Base-by-base conservation (phyloP, 1,140 invertebrate species). In the Trinorchestia longiramus region DNA sequence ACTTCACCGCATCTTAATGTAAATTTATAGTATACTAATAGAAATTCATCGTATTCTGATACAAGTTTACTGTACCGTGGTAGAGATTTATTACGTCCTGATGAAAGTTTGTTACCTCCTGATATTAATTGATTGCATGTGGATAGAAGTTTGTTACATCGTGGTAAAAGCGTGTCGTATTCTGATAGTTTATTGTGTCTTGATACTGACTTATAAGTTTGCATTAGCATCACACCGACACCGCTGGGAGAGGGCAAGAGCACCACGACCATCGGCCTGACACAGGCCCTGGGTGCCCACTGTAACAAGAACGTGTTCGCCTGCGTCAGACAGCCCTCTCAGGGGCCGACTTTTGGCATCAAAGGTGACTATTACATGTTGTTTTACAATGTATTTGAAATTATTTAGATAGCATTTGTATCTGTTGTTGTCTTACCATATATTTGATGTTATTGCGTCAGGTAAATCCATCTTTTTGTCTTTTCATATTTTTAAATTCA, bases 311-410 rank as follows among this genome's bases (percentile, higher is more conserved):
- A 99, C 97, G 98, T 99, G 0, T 98, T 99, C 97, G 99, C 99
- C 15, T 99, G 99, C 97, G 98, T 99, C 95, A 98, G 99, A n/a
- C 99, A 99, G 97, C 99, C 99, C 0, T 99, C 99, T 57, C 99
- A 99, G 97, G 99, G 99, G 43, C 99, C 99, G 0, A 99, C 99
- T 0, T 99, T 99, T 97, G 99, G 99, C 40, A 99, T 99, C 88
- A 99, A 99, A 98, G 99, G 98, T 98, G 41, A 90, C 43, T 4
- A 90, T 23, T 77, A 3, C 11, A 19, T 77, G n/a, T n/a, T n/a
- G n/a, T n/a, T n/a, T n/a, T n/a, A n/a, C n/a, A n/a, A n/a, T n/a
- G n/a, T n/a, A n/a, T n/a, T n/a, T n/a, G n/a, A n/a, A n/a, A n/a
- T n/a, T n/a, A n/a, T n/a, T n/a, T n/a, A n/a, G n/a, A n/a, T n/a